These are phyloP conservation scores for Pogonophryne albipinna DNA, from an alignment of 2,797 vertebrate genomes.

Conservation along the genomic window DNA sequence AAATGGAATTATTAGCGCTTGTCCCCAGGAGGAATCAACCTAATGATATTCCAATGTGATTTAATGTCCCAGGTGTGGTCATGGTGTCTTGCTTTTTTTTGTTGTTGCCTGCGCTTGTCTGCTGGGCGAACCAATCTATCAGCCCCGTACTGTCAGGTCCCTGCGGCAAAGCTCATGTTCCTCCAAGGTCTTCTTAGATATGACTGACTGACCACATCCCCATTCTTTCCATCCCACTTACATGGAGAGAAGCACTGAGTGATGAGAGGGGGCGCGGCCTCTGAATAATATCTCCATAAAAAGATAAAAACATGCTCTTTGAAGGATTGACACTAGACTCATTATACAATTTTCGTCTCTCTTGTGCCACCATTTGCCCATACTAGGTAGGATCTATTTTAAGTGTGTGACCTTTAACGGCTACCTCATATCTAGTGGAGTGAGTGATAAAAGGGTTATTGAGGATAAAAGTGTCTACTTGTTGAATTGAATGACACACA, in stretches of 20 bases:
- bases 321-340: constrained; percentile 51
- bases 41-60: constrained; percentile 66
- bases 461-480: constrained; percentile 48
- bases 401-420: constrained; percentile 67
- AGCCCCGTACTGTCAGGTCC: constrained; percentile 65
- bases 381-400: constrained; percentile 68
- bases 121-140: constrained; percentile 68
- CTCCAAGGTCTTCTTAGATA: constrained; percentile 84
- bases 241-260: constrained; percentile 65
- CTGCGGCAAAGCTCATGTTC: constrained; percentile 57
- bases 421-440: constrained; percentile 48
- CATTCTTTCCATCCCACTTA: constrained; percentile 77
- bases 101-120: constrained; percentile 50
- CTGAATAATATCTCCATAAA: constrained; percentile 76
- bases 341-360: constrained; percentile 12
- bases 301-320: constrained; percentile 70
- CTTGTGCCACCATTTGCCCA: constrained; percentile 45
- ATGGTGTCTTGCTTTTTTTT: constrained; percentile 58
- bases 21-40: constrained; percentile 53
- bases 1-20: constrained; percentile 56
- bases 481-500: constrained; percentile 28
- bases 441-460: constrained; percentile 45
- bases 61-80: constrained; percentile 70
- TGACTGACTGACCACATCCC: constrained; percentile 81
- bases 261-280: constrained; percentile 62